Evolutionary conservation across 2,113 vertebrate species (phyloP).

Genomic region (Gymnorhina tibicen): DNA sequence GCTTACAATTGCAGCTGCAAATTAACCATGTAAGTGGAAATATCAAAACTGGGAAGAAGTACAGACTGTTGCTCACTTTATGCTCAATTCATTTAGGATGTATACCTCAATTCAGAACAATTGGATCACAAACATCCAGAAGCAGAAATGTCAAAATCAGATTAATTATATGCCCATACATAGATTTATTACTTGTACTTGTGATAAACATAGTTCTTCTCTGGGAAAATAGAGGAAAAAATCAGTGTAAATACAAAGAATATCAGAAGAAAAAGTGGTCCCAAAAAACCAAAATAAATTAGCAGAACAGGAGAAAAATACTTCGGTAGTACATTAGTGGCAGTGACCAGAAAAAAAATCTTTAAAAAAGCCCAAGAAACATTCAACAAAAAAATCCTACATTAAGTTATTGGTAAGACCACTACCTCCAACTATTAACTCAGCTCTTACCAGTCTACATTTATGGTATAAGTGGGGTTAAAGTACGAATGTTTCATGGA

Average conservation of each 20-base stretch:
- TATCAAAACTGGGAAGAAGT: neutral
- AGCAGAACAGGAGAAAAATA: neutral
- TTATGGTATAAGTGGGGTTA: neutral
- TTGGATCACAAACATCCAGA: neutral
- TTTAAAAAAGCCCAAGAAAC: rapidly evolving
- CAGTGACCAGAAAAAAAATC: rapidly evolving
- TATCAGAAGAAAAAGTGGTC: neutral
- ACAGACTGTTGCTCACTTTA: neutral
- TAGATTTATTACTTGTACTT: neutral
- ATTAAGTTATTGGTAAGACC: neutral
- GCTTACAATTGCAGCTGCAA: neutral
- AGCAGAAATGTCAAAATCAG: neutral
- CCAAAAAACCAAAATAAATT: neutral
- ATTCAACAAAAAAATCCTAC: rapidly evolving
- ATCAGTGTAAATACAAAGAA: neutral
- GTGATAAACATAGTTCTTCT: neutral
- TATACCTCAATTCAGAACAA: neutral
- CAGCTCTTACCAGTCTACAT: neutral
- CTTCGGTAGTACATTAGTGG: neutral
- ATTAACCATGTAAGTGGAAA: neutral
- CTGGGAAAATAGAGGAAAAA: neutral
- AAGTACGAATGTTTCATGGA: neutral
- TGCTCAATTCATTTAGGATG: neutral
- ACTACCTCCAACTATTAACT: neutral
- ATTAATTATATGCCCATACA: neutral